These are phyloP conservation scores for Lates calcarifer DNA, from an alignment of 2,113 vertebrate genomes.

Conservation along the genomic window DNA sequence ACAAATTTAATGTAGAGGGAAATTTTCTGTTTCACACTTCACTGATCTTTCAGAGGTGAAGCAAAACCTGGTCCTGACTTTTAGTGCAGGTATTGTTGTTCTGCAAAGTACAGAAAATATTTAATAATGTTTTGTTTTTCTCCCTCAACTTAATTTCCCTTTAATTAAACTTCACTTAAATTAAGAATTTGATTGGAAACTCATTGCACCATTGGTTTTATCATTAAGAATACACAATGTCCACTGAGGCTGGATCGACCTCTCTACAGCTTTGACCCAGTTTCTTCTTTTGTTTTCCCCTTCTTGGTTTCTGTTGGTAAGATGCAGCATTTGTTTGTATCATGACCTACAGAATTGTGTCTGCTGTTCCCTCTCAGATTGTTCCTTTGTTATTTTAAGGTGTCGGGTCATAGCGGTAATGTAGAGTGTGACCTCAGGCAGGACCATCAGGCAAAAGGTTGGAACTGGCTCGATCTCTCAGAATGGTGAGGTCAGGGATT, in stretches of 20 bases:
- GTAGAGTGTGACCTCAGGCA: neutral
- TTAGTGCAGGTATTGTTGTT: constrained; percentile 24
- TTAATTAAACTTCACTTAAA: neutral
- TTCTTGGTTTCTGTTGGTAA: neutral
- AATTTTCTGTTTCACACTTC: constrained; percentile 42
- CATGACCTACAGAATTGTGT: neutral
- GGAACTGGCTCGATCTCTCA: constrained; percentile 8
- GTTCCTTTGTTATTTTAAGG: constrained; percentile 15
- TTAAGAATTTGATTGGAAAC: neutral
- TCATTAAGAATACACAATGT: neutral
- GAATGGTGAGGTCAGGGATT: constrained; percentile 33
- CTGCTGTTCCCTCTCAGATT: constrained; percentile 6
- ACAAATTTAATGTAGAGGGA: constrained; percentile 51
- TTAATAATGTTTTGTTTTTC: neutral
- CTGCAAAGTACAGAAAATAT: neutral
- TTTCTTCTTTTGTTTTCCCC: neutral
- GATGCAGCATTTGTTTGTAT: neutral
- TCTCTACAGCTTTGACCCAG: neutral
- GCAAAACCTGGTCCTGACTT: constrained; percentile 3
- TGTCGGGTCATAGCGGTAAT: neutral
- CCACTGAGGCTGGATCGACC: neutral
- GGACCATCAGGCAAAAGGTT: constrained; percentile 1
- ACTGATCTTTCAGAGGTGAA: constrained; percentile 28
- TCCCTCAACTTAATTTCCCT: neutral
- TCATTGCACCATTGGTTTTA: neutral